These are phyloP conservation scores for Zaprionus davidi DNA, from an alignment of 1,140 invertebrate species.

Conservation along the genomic window DNA sequence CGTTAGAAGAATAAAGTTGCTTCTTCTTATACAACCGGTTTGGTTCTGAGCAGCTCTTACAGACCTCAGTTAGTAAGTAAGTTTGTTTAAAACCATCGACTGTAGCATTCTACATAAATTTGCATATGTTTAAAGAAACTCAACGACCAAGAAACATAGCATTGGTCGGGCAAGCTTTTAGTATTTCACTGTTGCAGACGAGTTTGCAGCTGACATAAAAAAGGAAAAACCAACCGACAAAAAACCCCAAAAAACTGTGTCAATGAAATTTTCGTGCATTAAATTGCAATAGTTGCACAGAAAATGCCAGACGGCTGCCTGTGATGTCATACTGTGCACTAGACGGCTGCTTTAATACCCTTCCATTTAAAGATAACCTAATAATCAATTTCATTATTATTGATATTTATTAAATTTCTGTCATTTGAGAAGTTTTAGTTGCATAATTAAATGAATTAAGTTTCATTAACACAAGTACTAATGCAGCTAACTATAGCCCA, in stretches of 20 bases:
- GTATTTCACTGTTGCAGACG: slow-evolving; percentile 40
- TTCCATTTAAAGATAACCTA: not conserved
- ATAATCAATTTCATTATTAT: not conserved
- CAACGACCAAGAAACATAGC: slow-evolving; percentile 20
- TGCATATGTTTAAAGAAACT: slow-evolving; percentile 46
- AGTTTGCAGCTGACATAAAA: slow-evolving; percentile 40
- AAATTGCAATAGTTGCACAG: slow-evolving; percentile 63
- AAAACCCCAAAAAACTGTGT: slow-evolving; percentile 59
- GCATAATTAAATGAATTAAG: not conserved
- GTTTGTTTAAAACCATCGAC: slow-evolving; percentile 27
- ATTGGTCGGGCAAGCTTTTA: slow-evolving; percentile 27
- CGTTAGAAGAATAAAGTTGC: not conserved
- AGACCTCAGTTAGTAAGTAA: not conserved
- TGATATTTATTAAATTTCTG: not conserved
- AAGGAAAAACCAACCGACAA: slow-evolving; percentile 12
- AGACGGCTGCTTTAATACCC: slow-evolving; percentile 24
- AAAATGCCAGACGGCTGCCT: slow-evolving; percentile 21
- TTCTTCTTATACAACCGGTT: slow-evolving; percentile 35
- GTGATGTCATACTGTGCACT: slow-evolving; percentile 1
- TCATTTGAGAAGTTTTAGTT: not conserved
- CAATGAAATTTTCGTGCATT: slow-evolving; percentile 74
- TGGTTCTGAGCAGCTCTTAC: not conserved
- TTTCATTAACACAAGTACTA: not conserved
- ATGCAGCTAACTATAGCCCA: not conserved
- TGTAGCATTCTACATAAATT: slow-evolving; percentile 50